Conservation (phyloP, 2,113 vertebrate genomes). For the Naja naja region DNA sequence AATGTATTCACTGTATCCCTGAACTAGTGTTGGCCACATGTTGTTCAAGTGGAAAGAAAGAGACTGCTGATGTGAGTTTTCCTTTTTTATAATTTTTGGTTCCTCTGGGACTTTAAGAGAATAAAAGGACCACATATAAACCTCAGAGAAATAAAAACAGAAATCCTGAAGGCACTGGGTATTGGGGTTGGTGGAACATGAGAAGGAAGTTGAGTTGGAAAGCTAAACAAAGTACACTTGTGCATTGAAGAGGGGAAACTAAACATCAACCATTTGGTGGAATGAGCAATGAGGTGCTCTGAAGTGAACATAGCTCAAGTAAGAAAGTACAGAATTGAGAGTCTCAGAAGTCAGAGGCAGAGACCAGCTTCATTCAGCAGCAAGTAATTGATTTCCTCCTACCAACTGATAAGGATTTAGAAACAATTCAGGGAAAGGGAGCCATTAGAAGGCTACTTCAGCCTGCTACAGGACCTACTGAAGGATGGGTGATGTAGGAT, state of each 20-base stretch:
- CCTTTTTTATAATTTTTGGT: neutral
- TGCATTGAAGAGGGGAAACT: neutral
- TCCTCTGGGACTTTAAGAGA: neutral
- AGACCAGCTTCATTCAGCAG: neutral
- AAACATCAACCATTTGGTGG: neutral
- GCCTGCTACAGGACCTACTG: neutral
- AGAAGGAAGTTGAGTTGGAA: neutral
- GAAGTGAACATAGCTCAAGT: neutral
- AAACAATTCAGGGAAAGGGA: neutral
- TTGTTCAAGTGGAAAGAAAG: neutral
- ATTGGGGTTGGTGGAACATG: too few species aligned
- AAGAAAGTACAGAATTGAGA: neutral
- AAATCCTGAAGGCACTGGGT: neutral
- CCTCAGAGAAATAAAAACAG: neutral
- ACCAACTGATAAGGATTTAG: neutral
- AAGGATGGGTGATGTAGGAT: neutral
- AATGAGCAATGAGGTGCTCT: neutral
- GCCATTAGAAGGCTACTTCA: neutral
- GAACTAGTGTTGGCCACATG: neutral
- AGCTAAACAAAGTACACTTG: neutral
- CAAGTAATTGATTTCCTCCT: neutral
- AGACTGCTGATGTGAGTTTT: neutral
- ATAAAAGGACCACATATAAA: neutral
- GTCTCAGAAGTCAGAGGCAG: neutral
- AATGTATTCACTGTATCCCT: neutral